A percentile compares a stretch with the other conserved stretches of the same genome.
phyloP scores from a whole-genome alignment of 2,113 vertebrate genomes.

The Callospermophilus lateralis region DNA sequence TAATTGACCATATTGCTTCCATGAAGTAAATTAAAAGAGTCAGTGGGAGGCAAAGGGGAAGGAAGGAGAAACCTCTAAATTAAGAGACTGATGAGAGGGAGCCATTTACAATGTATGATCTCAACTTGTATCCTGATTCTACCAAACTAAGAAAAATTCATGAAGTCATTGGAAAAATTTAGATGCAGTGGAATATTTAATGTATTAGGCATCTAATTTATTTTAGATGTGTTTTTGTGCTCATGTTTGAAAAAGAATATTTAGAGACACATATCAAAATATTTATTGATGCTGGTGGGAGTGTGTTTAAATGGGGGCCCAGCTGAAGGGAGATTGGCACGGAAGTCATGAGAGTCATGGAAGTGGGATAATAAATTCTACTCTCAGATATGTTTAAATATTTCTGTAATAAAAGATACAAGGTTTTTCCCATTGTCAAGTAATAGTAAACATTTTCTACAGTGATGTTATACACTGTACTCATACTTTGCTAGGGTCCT shows the following conservation, averaged over 20 bases:
- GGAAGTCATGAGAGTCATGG: not conserved
- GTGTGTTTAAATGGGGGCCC: not conserved
- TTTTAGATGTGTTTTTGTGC: not conserved
- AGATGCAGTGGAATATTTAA: not conserved
- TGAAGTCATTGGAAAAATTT: not conserved
- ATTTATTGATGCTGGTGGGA: not conserved
- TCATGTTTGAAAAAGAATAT: not conserved
- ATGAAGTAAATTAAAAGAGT: not conserved
- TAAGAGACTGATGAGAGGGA: not conserved
- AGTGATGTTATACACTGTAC: not conserved
- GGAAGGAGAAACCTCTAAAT: not conserved
- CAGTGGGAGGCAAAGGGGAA: too few species aligned
- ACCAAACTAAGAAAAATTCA: conserved; percentile 2
- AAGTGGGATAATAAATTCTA: not conserved
- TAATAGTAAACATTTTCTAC: not conserved
- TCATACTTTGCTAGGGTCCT: not conserved
- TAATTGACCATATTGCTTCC: not conserved
- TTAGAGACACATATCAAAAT: not conserved
- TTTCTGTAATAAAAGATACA: not conserved
- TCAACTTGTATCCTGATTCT: not conserved
- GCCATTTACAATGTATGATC: not conserved
- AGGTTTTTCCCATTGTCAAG: not conserved
- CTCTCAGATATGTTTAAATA: not conserved
- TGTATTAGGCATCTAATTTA: not conserved
- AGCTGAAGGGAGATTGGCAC: not conserved